Base-by-base conservation (phyloP, 2,888 invertebrate species). In the Microctonus aethiopoides region DNA sequence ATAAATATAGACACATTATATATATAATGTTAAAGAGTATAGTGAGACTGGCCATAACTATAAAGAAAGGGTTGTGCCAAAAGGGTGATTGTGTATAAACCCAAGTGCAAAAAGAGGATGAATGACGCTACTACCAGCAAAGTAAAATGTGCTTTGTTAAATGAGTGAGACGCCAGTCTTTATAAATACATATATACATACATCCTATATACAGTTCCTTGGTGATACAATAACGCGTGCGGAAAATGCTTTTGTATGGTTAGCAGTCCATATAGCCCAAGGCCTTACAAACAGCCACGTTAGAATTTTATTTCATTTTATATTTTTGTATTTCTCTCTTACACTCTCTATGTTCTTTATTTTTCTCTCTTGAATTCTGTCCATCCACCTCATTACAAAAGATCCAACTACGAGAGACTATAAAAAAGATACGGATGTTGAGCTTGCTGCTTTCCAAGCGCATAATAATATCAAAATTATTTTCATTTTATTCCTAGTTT, bases 141-240 rank as follows among this genome's bases (percentile, higher is more conserved):
- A 80, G 77, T 80, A 77, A 80, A 80, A 78, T 74, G 72, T 70
- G 76, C 81, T 81, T 78, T 81, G 81, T 81, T 74, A 65, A 70
- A 68, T 73, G 75, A 78, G 79, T 77, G 80, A 79, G 77, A 78
- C 74, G 76, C 72, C 74, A 75, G 76, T 80, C 78, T 81, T 82
- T 81, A 82, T 80, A 77, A 74, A 71, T 75, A 75, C 76, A 24
- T 54, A 54, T 24, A 54, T 54, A 22, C 10, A 41, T 41, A 54
- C 26, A 7, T 54, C n/a, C n/a, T n/a, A n/a, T n/a, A n/a, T n/a
- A n/a, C n/a, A n/a, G n/a, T n/a, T n/a, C n/a, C n/a, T n/a, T 54
- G 4, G 46, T 46, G 46, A 46, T 46, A 46, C 46, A 46, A 46
- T 46, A 16, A 46, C 46, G 46, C 16, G 16, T 0, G 16, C 46